Evolutionary conservation across 2,113 vertebrate genomes (phyloP).

Genomic region (Vombatus ursinus): DNA sequence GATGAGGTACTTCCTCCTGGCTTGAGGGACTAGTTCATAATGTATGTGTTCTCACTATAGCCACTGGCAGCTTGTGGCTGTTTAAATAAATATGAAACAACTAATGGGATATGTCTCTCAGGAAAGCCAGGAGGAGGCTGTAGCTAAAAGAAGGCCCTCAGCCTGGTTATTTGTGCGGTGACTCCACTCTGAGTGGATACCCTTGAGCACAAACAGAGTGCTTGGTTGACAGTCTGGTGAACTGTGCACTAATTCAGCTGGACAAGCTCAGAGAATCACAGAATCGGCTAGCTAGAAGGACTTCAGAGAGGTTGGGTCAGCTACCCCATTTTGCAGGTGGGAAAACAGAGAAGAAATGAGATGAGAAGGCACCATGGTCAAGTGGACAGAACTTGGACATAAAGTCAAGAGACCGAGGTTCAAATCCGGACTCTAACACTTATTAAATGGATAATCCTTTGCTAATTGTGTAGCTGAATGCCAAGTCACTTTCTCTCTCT

Average conservation of each 20-base stretch:
- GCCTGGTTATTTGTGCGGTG: neutral
- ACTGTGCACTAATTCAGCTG: neutral
- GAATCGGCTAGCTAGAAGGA: neutral
- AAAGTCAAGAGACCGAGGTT: neutral
- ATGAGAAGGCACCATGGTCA: neutral
- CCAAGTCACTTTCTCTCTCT: neutral
- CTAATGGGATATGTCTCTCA: neutral
- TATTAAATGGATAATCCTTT: neutral
- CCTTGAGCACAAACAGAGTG: neutral
- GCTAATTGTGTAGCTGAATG: too few relatives aligned
- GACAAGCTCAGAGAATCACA: neutral
- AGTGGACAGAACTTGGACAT: neutral
- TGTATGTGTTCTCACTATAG: neutral
- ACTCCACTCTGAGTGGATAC: neutral
- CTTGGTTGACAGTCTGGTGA: neutral
- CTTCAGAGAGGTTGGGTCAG: neutral
- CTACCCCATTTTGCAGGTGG: neutral
- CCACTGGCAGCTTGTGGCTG: neutral
- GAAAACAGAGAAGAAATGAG: neutral
- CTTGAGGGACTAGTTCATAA: neutral
- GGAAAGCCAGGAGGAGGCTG: neutral
- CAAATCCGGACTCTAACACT: neutral
- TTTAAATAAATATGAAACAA: neutral
- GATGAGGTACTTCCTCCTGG: neutral
- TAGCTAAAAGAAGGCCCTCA: neutral